Evolutionary conservation across 2,888 invertebrate species (phyloP).

Genomic region (Ormyrus pomaceus): DNA sequence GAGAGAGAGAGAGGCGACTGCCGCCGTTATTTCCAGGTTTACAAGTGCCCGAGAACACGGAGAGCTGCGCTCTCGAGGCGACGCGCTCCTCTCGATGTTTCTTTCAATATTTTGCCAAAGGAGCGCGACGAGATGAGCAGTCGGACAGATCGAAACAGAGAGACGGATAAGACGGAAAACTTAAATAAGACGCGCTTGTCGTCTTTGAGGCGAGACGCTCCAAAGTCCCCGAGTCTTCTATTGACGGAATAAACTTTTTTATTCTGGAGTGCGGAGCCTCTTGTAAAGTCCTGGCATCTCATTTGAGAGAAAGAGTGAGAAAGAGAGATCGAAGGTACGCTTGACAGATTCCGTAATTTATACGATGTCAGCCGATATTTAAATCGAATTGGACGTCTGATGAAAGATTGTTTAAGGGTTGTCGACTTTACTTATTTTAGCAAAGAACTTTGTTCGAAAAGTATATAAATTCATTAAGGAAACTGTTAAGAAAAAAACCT

Average conservation of each 20-base stretch:
- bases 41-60: constrained; percentile 22
- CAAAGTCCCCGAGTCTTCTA: constrained; percentile 4
- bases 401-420: constrained; percentile 8
- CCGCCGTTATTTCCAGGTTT: constrained; percentile 39
- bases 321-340: not conserved
- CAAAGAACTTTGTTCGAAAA: not conserved
- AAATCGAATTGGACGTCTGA: constrained; percentile 10
- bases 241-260: constrained; percentile 45
- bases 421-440: not conserved
- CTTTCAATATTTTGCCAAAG: constrained; percentile 45
- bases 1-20: not conserved
- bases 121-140: not conserved
- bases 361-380: constrained; percentile 16
- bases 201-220: not conserved
- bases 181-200: constrained; percentile 38
- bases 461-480: not conserved
- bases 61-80: constrained; percentile 12
- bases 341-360: constrained; percentile 38
- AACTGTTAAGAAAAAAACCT: constrained; percentile 2
- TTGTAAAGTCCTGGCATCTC: constrained; percentile 14
- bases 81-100: constrained; percentile 24
- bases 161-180: constrained; percentile 39
- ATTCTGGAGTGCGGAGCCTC: constrained; percentile 7
- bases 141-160: constrained; percentile 17
- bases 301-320: not conserved